phyloP scores from a whole-genome alignment of 2,113 vertebrate species.

The Orcinus orca region DNA sequence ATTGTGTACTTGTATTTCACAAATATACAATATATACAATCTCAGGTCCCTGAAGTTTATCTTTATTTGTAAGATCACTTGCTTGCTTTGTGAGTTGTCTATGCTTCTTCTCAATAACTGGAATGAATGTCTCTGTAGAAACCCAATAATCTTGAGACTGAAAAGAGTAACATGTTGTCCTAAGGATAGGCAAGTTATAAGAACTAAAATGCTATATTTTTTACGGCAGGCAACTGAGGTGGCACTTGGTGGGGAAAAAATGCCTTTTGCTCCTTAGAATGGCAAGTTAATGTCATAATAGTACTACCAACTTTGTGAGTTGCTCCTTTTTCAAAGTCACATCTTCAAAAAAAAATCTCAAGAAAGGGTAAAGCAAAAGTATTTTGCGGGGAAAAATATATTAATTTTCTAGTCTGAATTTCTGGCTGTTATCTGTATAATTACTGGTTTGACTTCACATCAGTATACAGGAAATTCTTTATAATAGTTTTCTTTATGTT shows the following conservation, averaged over 20 bases:
- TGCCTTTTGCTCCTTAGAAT: neutral
- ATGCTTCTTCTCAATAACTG: neutral
- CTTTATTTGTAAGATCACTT: conserved; percentile 9
- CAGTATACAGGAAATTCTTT: conserved; percentile 72
- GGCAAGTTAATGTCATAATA: conserved; percentile 42
- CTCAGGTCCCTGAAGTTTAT: neutral
- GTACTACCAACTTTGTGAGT: neutral
- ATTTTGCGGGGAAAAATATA: conserved; percentile 52
- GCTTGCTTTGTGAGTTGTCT: neutral
- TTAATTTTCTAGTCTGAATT: conserved; percentile 70
- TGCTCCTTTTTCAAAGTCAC: conserved; percentile 50
- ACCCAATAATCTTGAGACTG: conserved; percentile 11
- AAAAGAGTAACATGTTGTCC: neutral
- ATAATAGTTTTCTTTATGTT: conserved; percentile 83
- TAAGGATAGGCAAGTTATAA: neutral
- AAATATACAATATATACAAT: neutral
- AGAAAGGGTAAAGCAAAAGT: conserved; percentile 46
- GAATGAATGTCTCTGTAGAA: conserved; percentile 30
- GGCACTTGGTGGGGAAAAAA: neutral
- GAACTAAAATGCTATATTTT: neutral
- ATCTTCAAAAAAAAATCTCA: conserved; percentile 38
- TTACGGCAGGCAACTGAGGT: neutral
- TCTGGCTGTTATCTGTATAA: conserved; percentile 73
- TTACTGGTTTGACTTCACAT: conserved; percentile 75
- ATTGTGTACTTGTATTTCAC: neutral